Conservation (phyloP, 2,113 vertebrate genomes). For the Cacatua alba region DNA sequence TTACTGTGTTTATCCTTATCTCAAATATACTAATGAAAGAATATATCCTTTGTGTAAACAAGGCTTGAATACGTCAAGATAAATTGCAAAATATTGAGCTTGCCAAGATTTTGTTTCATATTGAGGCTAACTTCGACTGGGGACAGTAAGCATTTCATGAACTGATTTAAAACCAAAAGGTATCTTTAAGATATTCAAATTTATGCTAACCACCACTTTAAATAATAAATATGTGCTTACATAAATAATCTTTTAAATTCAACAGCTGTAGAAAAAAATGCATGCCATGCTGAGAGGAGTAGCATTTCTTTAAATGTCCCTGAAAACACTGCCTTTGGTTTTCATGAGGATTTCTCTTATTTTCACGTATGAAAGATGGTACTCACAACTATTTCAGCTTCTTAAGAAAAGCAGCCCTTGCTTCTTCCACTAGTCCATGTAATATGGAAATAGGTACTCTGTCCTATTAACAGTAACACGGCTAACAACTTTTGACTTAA, state of each 20-base stretch:
- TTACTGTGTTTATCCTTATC: constrained; percentile 1
- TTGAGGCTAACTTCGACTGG: neutral
- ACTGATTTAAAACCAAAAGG: neutral
- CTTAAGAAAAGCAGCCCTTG: neutral
- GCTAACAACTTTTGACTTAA: neutral
- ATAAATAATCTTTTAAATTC: neutral
- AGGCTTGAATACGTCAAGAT: neutral
- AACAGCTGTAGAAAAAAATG: neutral
- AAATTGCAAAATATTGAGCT: neutral
- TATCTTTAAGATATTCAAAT: neutral
- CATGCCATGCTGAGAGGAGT: neutral
- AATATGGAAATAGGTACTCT: neutral
- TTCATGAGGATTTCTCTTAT: neutral
- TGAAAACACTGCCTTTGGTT: neutral
- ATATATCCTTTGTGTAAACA: neutral
- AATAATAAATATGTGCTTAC: neutral
- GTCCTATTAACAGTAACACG: neutral
- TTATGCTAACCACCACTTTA: neutral
- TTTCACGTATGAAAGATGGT: neutral
- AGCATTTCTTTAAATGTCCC: neutral
- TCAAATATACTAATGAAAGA: neutral
- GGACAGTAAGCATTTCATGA: neutral
- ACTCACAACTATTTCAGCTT: neutral
- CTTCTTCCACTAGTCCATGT: neutral
- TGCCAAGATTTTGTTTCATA: neutral